These are phyloP conservation scores for Vespertilio murinus DNA, from an alignment of 2,797 vertebrate genomes.

Conservation along the genomic window DNA sequence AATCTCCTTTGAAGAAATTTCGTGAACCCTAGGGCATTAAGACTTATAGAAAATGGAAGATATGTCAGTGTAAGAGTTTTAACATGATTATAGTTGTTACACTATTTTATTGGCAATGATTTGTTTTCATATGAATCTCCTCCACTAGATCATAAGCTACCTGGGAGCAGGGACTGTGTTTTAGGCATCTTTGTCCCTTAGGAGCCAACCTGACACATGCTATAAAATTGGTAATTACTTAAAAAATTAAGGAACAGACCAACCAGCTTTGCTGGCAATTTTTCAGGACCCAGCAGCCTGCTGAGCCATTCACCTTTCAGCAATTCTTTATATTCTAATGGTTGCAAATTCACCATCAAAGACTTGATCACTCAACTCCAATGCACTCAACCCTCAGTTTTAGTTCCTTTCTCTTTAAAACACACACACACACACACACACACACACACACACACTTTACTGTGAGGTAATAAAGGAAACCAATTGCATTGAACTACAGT, in stretches of 20 bases:
- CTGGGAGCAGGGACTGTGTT: not conserved
- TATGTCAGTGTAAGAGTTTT: not conserved
- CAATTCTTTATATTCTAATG: not conserved
- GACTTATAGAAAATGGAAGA: not conserved
- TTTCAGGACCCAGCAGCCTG: not conserved
- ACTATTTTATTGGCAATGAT: not conserved
- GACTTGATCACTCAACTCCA: not conserved
- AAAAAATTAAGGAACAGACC: not conserved
- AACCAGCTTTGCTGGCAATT: not conserved
- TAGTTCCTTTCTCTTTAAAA: not conserved
- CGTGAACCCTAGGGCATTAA: not conserved
- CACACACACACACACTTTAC: not conserved
- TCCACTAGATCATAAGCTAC: not conserved
- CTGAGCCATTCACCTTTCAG: not conserved
- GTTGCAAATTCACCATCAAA: not conserved
- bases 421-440: not conserved
- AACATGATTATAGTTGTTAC: constrained; percentile 6
- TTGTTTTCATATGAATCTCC: not conserved
- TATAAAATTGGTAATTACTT: not conserved
- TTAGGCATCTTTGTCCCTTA: constrained; percentile 10
- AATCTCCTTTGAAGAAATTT: not conserved
- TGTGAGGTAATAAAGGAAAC: not conserved
- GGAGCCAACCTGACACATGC: not conserved
- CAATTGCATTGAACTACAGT: no score
- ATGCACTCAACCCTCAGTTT: not conserved